Percentiles rank a stretch among this genome's conserved stretches.
phyloP scores from a whole-genome alignment of 2,797 vertebrate species.

The Toxotes lorentzi region DNA sequence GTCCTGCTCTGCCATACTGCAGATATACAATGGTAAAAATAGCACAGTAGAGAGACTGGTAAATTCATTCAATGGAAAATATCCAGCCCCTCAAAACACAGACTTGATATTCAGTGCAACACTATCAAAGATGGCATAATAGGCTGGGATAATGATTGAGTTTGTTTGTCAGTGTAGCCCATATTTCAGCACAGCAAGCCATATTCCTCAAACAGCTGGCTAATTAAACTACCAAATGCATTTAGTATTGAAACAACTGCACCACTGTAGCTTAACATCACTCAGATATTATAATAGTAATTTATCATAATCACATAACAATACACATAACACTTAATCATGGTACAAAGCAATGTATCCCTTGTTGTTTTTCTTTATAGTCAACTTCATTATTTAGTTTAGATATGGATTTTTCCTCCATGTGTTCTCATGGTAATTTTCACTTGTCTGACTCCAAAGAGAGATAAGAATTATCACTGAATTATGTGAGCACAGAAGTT shows the following conservation, averaged over 20 bases:
- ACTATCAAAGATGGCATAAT: slow-evolving; percentile 39
- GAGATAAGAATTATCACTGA: slow-evolving; percentile 70
- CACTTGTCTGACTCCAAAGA: slow-evolving; percentile 48
- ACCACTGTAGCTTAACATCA: slow-evolving; percentile 23
- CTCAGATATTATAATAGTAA: not conserved
- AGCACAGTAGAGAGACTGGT: slow-evolving; percentile 26
- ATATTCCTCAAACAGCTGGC: slow-evolving; percentile 37
- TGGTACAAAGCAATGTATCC: slow-evolving; percentile 20
- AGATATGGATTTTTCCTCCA: slow-evolving; percentile 41
- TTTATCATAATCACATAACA: slow-evolving; percentile 25
- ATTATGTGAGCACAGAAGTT: slow-evolving; percentile 59
- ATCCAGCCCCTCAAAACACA: slow-evolving; percentile 24
- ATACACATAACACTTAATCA: slow-evolving; percentile 25
- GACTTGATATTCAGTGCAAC: slow-evolving; percentile 45
- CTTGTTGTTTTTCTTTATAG: slow-evolving; percentile 40
- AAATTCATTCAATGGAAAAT: slow-evolving; percentile 41
- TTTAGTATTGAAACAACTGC: slow-evolving; percentile 47
- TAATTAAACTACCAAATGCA: slow-evolving; percentile 59
- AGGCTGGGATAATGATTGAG: slow-evolving; percentile 28
- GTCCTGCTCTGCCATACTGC: slow-evolving; percentile 6
- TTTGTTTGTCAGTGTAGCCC: slow-evolving; percentile 47
- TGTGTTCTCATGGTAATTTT: slow-evolving; percentile 61
- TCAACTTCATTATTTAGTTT: slow-evolving; percentile 40
- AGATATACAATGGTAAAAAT: slow-evolving; percentile 38
- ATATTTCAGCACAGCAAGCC: slow-evolving; percentile 42